Evolutionary conservation across 2,888 invertebrate genomes (phyloP), one percentile per base, ranked within the genome.

Genomic region (Flexamia atlantica): DNA sequence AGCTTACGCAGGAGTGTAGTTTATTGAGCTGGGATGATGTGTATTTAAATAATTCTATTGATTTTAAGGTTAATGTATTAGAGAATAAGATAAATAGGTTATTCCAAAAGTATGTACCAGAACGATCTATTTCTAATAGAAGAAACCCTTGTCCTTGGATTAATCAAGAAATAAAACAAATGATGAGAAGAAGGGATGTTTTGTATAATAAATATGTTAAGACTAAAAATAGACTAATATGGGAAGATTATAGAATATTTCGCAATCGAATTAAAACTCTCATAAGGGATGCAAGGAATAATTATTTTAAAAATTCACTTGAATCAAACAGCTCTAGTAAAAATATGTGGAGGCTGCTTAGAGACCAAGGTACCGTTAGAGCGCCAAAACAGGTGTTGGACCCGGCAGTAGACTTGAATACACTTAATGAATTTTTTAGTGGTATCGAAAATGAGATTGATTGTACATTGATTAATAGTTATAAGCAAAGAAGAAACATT

Each of bases 141-240:
- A 68, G 5, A 30, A 68, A 68, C n/a, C 4, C 68, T 68, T n/a
- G n/a, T n/a, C n/a, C n/a, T n/a, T n/a, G 68, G 30, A 28, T 68
- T 30, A 30, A 68, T 68, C 3, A 10, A 10, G 23, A 53, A 23
- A 9, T 53, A 20, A 53, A 53, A 23, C 2, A 2, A 20, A n/a
- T 53, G 20, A 53, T 53, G 53, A 23, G 5, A 53, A 23, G 23
- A 53, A n/a, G 53, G 3, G 68, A 68, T 5, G 30, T n/a, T 1
- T 10, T 30, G 12, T 68, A 68, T 17, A 68, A 68, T 17, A 30
- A 32, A 12, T 68, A 32, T 68, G 5, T 68, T 12, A 68, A 32
- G 14, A 68, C 30, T 10, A 68, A 17, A 23, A n/a, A 68, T 20
- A 20, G 1, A 1, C 23, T 60, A 14, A 20, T 20, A 7, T 60